Percentiles rank a stretch among this genome's conserved stretches.
These are phyloP conservation scores for Chionomys nivalis DNA, from an alignment of 2,113 vertebrate genomes.

Conservation along the genomic window DNA sequence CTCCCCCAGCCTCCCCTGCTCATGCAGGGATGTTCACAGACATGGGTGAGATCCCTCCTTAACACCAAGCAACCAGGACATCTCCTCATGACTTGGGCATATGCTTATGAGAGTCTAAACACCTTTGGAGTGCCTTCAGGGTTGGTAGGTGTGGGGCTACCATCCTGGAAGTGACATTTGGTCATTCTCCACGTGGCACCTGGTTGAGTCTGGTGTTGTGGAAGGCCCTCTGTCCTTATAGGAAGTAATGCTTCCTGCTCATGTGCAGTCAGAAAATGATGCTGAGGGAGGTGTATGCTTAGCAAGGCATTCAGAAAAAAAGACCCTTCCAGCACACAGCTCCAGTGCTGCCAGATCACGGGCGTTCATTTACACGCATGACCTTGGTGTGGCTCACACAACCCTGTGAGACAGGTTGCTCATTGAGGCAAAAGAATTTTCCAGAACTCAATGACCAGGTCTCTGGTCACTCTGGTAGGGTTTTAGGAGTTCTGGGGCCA, in stretches of 20 bases:
- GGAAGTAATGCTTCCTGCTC: background rate
- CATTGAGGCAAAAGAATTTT: background rate
- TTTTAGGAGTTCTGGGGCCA: background rate
- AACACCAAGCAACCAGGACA: accelerated
- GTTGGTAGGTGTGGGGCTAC: background rate
- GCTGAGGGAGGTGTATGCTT: no score
- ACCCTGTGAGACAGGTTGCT: background rate
- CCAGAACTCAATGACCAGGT: background rate
- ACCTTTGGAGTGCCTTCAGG: background rate
- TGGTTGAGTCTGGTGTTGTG: background rate
- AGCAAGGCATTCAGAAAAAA: background rate
- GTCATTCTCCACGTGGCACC: background rate
- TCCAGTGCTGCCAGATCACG: background rate
- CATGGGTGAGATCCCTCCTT: no score
- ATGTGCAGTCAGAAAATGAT: background rate
- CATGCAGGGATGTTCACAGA: background rate
- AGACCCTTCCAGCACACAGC: background rate
- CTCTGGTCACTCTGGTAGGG: no score
- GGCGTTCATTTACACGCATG: accelerated
- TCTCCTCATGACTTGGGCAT: accelerated
- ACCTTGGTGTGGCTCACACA: accelerated
- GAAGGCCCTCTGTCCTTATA: background rate
- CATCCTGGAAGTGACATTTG: accelerated
- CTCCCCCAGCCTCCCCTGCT: accelerated
- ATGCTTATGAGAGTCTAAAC: background rate